Evolutionary conservation across 2,797 vertebrate species (phyloP), one percentile per base, ranked within the genome.

Genomic region (Cuniculus paca): DNA sequence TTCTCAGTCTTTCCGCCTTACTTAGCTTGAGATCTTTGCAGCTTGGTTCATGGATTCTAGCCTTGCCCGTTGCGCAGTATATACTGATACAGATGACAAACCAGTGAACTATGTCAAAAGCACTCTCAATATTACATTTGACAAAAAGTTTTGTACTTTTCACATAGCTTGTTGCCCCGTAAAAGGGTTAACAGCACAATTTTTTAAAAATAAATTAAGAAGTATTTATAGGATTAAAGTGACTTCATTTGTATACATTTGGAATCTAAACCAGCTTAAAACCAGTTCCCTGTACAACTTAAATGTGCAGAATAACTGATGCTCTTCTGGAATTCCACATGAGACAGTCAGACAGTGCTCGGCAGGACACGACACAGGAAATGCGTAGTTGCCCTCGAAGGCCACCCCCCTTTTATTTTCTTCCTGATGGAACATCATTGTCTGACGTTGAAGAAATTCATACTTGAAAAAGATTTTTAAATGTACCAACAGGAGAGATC

Each of bases 21-120:
- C 98, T 99, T 99, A 99, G 98, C 98, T 99, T 98, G 98, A 99
- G 98, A 99, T 99, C 98, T 99, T 99, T 99, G 98, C 99, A 99
- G 99, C 99, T 99, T 99, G 98, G 98, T 99, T 99, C 98, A 98
- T 98, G 98, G 98, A 99, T 99, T 98, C 98, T 98, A 99, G 98
- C 99, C 98, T 98, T 99, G 98, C 98, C 98, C 98, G 97, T 98
- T 98, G 98, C 98, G 97, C 98, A 98, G 98, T 98, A 98, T 98
- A 98, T 98, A 98, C 96, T 97, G 98, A 98, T 98, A 98, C 98
- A 98, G 98, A 98, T 97, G 98, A 98, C 96, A 98, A 98, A 99
- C 98, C 98, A 98, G 98, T 98, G 98, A 98, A 99, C 98, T 98
- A 98, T 98, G 98, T 98, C 98, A 98, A 98, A 98, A 99, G 98